phyloP scores from a whole-genome alignment of 2,797 vertebrate species.

The Darevskia nairensis region DNA sequence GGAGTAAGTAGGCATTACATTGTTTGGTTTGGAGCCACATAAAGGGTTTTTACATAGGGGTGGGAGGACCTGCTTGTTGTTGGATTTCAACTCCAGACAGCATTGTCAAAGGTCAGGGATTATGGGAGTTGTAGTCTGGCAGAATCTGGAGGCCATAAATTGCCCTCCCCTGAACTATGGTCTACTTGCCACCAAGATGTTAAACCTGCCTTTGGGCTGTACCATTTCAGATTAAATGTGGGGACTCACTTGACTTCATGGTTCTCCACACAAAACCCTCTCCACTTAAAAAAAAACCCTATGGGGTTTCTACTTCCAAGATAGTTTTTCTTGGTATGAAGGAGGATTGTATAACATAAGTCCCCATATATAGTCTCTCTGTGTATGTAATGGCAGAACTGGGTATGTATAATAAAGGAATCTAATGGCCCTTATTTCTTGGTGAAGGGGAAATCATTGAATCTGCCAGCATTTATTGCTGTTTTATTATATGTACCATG shows the following conservation, averaged over 20 bases:
- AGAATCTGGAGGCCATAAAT: too few relatives aligned
- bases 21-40: background rate
- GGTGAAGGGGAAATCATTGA: too few relatives aligned
- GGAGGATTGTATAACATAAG: background rate
- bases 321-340: background rate
- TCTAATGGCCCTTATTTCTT: background rate
- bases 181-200: background rate
- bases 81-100: too few relatives aligned
- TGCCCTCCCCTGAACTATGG: background rate
- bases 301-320: background rate
- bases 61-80: too few relatives aligned
- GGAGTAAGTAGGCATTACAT: too few relatives aligned
- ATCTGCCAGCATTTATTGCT: background rate
- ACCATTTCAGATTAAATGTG: background rate
- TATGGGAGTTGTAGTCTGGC: too few relatives aligned
- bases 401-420: background rate
- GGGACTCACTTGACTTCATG: background rate
- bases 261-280: background rate
- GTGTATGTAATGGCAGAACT: background rate
- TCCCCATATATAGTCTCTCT: background rate
- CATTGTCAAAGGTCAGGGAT: too few relatives aligned
- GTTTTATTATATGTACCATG: background rate
- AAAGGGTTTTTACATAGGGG: background rate
- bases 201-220: background rate
- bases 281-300: background rate